Conservation (phyloP, 92 coral and sea anemone species). For the Scolanthus callimorphus region DNA sequence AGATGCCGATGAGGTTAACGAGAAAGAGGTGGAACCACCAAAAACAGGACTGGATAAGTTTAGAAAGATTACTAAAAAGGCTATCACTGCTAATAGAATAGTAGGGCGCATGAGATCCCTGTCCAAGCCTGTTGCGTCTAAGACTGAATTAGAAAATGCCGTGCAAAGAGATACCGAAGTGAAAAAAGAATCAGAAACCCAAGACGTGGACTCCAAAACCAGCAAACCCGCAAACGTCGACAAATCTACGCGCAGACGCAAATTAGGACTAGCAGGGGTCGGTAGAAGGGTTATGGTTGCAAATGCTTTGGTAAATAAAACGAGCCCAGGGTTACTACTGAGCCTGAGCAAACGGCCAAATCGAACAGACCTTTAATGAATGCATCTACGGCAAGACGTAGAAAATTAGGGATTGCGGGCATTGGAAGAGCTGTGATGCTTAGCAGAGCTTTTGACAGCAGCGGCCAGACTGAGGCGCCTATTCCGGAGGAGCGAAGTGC, state of each 20-base stretch:
- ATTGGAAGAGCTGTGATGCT: conserved; percentile 4
- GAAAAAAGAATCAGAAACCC: background rate
- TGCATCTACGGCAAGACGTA: conserved; percentile 6
- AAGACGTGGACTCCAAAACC: background rate
- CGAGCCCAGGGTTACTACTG: background rate
- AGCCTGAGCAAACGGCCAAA: background rate
- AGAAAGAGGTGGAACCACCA: background rate
- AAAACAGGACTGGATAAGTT: conserved; percentile 28
- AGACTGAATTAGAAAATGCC: background rate
- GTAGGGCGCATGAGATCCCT: background rate
- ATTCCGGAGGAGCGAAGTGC: background rate
- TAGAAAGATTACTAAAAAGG: conserved; percentile 47
- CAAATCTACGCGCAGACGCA: background rate
- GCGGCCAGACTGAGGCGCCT: background rate
- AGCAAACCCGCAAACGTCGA: background rate
- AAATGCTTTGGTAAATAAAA: background rate
- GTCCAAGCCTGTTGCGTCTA: background rate
- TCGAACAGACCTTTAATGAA: conserved; percentile 15
- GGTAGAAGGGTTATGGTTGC: background rate
- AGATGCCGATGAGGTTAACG: conserved; percentile 3
- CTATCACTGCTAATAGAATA: conserved; percentile 47
- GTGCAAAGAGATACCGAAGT: background rate
- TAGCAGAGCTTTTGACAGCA: background rate
- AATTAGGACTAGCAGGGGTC: conserved; percentile 9
- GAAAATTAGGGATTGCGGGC: conserved; percentile 6